Base-by-base conservation (phyloP, 2,113 vertebrate genomes). In the Chionomys nivalis region DNA sequence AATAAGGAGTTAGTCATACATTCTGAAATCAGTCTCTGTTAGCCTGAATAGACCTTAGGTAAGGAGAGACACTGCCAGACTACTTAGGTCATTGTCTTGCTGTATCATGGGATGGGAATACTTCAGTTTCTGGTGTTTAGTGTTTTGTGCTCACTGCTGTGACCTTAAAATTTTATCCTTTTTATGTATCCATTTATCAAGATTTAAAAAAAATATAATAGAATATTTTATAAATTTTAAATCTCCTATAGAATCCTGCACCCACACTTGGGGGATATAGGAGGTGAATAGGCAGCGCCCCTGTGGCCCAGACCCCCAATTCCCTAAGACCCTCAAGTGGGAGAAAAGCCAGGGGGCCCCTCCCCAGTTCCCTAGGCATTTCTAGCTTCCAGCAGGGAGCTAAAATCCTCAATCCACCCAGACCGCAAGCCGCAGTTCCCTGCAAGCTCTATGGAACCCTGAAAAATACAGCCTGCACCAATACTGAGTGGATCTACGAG, bases 341-440 rank as follows among this genome's bases (percentile, higher is more conserved):
- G 55, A 58, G 55, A 58, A 58, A 58, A 58, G 17, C 17, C 1
- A 19, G 17, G 16, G 16, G 55, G 17, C 55, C 55, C 14, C 55
- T 58, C 55, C 52, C 55, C 16, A 58, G 17, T 58, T 19, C 55
- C 55, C 55, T 58, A 58, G 17, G 17, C 17, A 58, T 58, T 19
- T 58, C 17, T 58, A 58, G 17, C 55, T 58, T 17, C 55, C 17
- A 58, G 55, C 55, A 58, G 55, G 55, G 55, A 58, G 55, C 17
- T 58, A 3, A 17, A 58, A 13, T 13, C 16, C 55, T 19, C 17
- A 19, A 58, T 58, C 17, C 17, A 58, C 55, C 55, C 55, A 1
- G 4, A 16, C 16, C 16, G 0, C 55, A 17, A 55, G 16, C 4
- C 1, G 5, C 5, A 1, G 17, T 58, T 58, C 55, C 55, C 55